phyloP scores from a whole-genome alignment of 2,797 vertebrate genomes.

The Miichthys miiuy region DNA sequence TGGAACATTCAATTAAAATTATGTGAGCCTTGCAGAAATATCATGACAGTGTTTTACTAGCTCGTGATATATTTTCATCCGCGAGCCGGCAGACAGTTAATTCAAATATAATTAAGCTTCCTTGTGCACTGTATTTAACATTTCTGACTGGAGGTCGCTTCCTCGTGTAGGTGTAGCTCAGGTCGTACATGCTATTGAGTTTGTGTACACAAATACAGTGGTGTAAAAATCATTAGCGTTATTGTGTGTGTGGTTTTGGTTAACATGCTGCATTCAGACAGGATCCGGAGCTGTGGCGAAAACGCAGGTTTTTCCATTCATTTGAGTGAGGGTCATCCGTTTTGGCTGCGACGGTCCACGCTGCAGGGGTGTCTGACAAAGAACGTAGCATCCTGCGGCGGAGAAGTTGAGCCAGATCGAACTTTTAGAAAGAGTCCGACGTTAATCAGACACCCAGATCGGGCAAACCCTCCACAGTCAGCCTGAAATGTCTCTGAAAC shows the following conservation, averaged over 20 bases:
- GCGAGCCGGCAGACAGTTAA: constrained; percentile 53
- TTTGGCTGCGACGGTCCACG: no score
- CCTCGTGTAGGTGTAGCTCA: background rate
- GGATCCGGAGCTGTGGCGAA: no score
- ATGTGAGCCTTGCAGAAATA: constrained; percentile 72
- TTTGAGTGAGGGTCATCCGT: no score
- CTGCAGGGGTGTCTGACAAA: no score
- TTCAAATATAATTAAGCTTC: constrained; percentile 72
- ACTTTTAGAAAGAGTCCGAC: no score
- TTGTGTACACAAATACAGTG: background rate
- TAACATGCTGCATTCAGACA: background rate
- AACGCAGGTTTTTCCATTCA: no score
- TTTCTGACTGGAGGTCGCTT: constrained; percentile 40
- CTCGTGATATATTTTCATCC: constrained; percentile 59
- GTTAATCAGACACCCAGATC: no score
- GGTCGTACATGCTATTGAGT: constrained; percentile 6
- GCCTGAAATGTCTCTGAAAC: no score
- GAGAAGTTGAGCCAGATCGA: no score
- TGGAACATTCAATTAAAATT: constrained; percentile 73
- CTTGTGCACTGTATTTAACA: constrained; percentile 47
- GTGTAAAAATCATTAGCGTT: background rate
- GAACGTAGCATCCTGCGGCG: no score
- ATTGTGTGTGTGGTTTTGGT: background rate
- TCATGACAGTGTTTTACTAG: constrained; percentile 57
- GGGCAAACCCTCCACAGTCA: no score